Evolutionary conservation across 2,797 vertebrate genomes (phyloP).

Genomic region (Melanotaenia maccullochi): DNA sequence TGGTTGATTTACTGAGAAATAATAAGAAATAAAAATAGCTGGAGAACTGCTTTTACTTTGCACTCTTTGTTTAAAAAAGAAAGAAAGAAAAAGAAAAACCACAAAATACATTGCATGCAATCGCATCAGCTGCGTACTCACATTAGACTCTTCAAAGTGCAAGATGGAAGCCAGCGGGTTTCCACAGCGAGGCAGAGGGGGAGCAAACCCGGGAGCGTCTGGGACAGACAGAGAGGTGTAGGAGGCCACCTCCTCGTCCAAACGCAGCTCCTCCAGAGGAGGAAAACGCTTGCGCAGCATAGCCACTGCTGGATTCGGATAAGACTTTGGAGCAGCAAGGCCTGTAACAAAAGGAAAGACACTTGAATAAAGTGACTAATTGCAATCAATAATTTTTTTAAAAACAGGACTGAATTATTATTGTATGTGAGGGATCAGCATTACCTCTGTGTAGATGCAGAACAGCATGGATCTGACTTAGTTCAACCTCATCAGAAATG

Average conservation of each 20-base stretch:
- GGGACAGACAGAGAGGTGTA: constrained; percentile 63
- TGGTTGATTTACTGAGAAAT: not conserved
- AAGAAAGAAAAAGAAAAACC: no score
- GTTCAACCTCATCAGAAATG: not conserved
- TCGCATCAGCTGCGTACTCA: constrained; percentile 58
- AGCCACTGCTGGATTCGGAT: constrained; percentile 41
- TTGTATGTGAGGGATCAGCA: not conserved
- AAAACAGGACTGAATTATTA: not conserved
- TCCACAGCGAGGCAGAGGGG: constrained; percentile 67
- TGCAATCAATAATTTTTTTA: not conserved
- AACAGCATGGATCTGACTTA: constrained; percentile 12
- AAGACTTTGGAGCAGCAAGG: constrained; percentile 36
- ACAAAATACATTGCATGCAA: not conserved
- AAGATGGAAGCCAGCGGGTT: constrained; percentile 81
- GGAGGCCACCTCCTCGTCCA: constrained; percentile 83
- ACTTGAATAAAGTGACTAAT: not conserved
- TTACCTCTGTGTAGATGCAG: constrained; percentile 61
- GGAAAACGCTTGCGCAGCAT: constrained; percentile 68
- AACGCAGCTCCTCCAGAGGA: constrained; percentile 72
- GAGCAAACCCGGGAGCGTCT: constrained; percentile 24
- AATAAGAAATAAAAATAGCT: not conserved
- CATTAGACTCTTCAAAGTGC: constrained; percentile 75
- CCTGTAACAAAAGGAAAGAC: constrained; percentile 41
- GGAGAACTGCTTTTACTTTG: not conserved
- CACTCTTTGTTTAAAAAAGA: not conserved